Evolutionary conservation across 23 tunicate species (phyloP).

Genomic region (Ciona savignyi): DNA sequence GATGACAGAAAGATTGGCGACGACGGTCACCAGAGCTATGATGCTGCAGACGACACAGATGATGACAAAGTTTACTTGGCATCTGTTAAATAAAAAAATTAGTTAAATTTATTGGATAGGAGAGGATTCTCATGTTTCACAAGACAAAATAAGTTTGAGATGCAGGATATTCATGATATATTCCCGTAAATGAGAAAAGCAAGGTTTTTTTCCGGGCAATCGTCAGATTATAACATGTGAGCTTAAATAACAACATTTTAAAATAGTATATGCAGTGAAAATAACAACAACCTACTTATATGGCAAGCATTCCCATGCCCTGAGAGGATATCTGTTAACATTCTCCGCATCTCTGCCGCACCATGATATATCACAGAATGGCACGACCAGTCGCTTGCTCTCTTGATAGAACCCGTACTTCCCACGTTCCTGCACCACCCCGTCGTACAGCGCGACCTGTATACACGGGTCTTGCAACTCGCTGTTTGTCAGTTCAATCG

Average conservation of each 20-base stretch:
- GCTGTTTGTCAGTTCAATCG: not conserved
- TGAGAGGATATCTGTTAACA: not conserved
- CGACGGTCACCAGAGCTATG: not conserved
- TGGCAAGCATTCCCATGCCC: not conserved
- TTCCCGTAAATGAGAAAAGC: too few species aligned
- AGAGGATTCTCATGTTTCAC: not conserved
- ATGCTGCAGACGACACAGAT: not conserved
- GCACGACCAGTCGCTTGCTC: constrained; percentile 9
- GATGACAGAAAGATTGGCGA: constrained; percentile 8
- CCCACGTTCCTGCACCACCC: not conserved
- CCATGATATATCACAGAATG: constrained; percentile 26
- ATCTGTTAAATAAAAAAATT: not conserved
- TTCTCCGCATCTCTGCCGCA: constrained; percentile 27
- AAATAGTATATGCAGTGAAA: not conserved
- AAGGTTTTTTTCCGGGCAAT: too few species aligned
- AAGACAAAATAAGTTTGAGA: not conserved
- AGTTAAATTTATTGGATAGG: not conserved
- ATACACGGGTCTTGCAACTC: not conserved
- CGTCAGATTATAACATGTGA: too few species aligned
- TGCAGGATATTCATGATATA: too few species aligned
- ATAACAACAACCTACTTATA: not conserved
- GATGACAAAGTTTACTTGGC: constrained; percentile 3
- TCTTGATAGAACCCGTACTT: constrained; percentile 18
- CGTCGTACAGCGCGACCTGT: constrained; percentile 26
- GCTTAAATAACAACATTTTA: too few species aligned